Percentiles rank a stretch among this genome's conserved stretches.
Conservation (phyloP, 2,797 vertebrate genomes). For the Echiichthys vipera region DNA sequence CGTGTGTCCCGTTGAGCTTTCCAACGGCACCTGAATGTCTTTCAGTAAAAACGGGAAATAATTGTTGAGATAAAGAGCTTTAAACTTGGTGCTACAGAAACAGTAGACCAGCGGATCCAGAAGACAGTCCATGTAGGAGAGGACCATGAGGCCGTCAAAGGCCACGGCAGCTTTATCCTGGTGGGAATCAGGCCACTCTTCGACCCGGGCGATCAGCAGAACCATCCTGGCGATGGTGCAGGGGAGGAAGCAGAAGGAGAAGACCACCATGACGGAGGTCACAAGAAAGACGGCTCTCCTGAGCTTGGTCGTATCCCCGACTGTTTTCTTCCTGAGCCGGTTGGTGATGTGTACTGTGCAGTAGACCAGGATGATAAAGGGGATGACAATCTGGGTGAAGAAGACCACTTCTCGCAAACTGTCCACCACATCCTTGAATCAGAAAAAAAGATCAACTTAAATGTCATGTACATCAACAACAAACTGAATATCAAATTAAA, state of each 20-base stretch:
- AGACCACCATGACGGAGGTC: slow-evolving; percentile 70
- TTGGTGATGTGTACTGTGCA: slow-evolving; percentile 71
- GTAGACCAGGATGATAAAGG: slow-evolving; percentile 81
- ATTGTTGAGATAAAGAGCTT: slow-evolving; percentile 72
- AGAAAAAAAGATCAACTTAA: slow-evolving; percentile 9
- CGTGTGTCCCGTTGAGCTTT: slow-evolving; percentile 30
- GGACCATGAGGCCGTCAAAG: slow-evolving; percentile 82
- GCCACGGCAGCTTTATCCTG: slow-evolving; percentile 49
- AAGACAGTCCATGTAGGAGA: slow-evolving; percentile 84
- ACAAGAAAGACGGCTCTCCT: slow-evolving; percentile 68
- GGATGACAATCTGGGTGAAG: slow-evolving; percentile 79
- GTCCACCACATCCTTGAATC: slow-evolving; percentile 36
- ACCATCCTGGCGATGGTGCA: slow-evolving; percentile 73
- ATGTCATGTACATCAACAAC: neutral
- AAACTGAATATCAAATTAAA: too few relatives aligned
- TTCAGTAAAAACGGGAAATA: slow-evolving; percentile 74
- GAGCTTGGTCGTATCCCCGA: slow-evolving; percentile 75
- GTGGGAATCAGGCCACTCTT: fast-evolving
- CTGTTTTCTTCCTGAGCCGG: slow-evolving; percentile 66
- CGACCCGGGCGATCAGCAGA: slow-evolving; percentile 39
- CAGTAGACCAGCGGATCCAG: slow-evolving; percentile 85
- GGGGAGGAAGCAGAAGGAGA: slow-evolving; percentile 80
- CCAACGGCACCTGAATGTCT: fast-evolving
- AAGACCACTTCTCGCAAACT: slow-evolving; percentile 68
- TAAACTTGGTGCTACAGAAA: slow-evolving; percentile 85